Conservation (phyloP, 2,113 vertebrate genomes). For the Perca schrenkii region DNA sequence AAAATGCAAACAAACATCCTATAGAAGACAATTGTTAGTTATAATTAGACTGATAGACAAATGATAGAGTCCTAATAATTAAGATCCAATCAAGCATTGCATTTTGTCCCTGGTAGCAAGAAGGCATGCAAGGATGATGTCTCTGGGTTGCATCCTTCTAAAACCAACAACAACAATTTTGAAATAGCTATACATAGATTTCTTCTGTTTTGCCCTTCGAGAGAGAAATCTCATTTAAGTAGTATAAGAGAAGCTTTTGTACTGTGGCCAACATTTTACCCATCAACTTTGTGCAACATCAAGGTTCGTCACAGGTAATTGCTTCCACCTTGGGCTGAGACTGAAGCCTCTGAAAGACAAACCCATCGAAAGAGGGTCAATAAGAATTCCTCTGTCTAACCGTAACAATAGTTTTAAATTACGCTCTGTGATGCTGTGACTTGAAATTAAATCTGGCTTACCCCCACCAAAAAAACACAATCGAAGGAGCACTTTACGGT, state of each 20-base stretch:
- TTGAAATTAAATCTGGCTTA: slow-evolving; percentile 38
- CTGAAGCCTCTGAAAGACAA: slow-evolving; percentile 54
- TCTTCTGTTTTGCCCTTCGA: slow-evolving; percentile 7
- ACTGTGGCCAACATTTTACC: slow-evolving; percentile 38
- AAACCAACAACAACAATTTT: not conserved
- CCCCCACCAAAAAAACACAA: slow-evolving; percentile 16
- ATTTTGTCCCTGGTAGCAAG: not conserved
- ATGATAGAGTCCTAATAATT: not conserved
- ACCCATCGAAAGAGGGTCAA: slow-evolving; percentile 40
- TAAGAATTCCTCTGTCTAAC: slow-evolving; percentile 37
- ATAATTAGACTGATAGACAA: not conserved
- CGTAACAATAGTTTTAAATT: slow-evolving; percentile 62
- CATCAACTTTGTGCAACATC: slow-evolving; percentile 52
- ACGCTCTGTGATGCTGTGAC: slow-evolving; percentile 33
- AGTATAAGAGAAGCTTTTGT: slow-evolving; percentile 24
- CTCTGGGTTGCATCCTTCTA: not conserved
- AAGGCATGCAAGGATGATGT: not conserved
- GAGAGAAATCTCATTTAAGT: not conserved
- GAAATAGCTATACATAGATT: not conserved
- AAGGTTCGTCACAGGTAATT: slow-evolving; percentile 73
- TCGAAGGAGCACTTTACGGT: slow-evolving; percentile 26
- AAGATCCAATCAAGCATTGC: not conserved
- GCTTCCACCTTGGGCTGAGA: slow-evolving; percentile 70
- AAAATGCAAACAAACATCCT: not conserved
- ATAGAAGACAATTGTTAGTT: not conserved